A percentile compares a stretch with the other conserved stretches of the same genome.
Conservation (phyloP, 2,888 invertebrate species). For the Athetis lepigone region DNA sequence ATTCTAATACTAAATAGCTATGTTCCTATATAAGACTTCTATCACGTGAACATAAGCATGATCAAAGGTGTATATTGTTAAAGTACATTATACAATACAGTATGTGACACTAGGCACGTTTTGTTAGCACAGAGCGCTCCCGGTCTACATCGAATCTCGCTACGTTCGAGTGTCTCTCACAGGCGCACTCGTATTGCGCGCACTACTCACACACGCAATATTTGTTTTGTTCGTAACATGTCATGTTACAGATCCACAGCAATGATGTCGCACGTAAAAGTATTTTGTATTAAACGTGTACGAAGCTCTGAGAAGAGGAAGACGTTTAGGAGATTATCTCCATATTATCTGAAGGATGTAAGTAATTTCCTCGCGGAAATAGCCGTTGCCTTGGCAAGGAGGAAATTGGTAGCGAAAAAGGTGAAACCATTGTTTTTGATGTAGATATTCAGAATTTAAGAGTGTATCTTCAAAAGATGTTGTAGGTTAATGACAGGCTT, state of each 20-base stretch:
- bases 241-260: constrained; percentile 3
- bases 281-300: constrained; percentile 11
- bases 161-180: background rate
- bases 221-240: constrained; percentile 23
- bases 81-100: no score
- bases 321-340: constrained; percentile 34
- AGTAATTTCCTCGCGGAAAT: constrained; percentile 55
- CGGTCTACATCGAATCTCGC: no score
- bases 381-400: constrained; percentile 23
- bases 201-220: background rate
- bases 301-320: constrained; percentile 2
- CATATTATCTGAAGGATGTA: constrained; percentile 48
- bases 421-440: constrained; percentile 43
- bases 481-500: background rate
- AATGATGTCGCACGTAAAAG: constrained; percentile 17
- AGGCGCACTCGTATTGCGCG: background rate
- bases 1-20: no score
- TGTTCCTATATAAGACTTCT: no score
- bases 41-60: no score
- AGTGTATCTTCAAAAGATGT: background rate
- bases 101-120: no score
- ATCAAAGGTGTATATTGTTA: no score
- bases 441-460: constrained; percentile 4
- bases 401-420: constrained; percentile 50
- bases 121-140: no score